Evolutionary conservation across 2,113 vertebrate genomes (phyloP), one percentile per base, ranked within the genome.

Genomic region (Spea bombifrons): DNA sequence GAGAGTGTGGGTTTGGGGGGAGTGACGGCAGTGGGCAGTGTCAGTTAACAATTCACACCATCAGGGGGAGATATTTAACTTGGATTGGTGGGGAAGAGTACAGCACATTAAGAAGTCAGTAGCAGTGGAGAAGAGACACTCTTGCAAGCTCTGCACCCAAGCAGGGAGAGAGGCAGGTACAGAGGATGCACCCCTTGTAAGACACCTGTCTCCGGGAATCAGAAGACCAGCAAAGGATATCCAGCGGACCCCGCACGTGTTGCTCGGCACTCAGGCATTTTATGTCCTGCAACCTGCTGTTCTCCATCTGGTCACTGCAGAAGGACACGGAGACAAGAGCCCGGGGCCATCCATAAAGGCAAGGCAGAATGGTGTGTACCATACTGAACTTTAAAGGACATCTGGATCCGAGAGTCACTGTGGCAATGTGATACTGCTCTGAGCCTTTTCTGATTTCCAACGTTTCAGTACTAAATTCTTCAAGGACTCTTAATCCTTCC

Each of bases 41-140:
- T 88, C 88, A 86, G 89, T 84, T 92, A 89, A 92, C 91, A 92
- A 88, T 90, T 89, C 85, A 89, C 88, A 87, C 88, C 85, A 83
- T 89, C 87, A 86, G 88, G 89, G 92, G 91, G 90, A 91, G 90
- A 92, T 95, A 94, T 94, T 95, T 95, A 95, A 94, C 91, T 93
- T 93, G 91, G 90, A 92, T 90, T 84, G 85, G 88, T 88, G 90
- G 84, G 83, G 83, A 81, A 85, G 84, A 87, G 90, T 88, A 85
- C 86, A 88, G 88, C 88, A 86, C 89, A 89, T 91, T 86, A 90
- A 87, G 90, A 88, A 86, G 82, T 87, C 88, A 88, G 87, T 86
- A 85, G 88, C 75, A 67, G 43, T 7, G 48, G 48, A 64, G 64
- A 7, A 49, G 74, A 47, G 65, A 44, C 75, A 65, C 46, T 71